Evolutionary conservation across 2,797 vertebrate genomes (phyloP), one percentile per base, ranked within the genome.

Genomic region (Leucoraja ocellata): DNA sequence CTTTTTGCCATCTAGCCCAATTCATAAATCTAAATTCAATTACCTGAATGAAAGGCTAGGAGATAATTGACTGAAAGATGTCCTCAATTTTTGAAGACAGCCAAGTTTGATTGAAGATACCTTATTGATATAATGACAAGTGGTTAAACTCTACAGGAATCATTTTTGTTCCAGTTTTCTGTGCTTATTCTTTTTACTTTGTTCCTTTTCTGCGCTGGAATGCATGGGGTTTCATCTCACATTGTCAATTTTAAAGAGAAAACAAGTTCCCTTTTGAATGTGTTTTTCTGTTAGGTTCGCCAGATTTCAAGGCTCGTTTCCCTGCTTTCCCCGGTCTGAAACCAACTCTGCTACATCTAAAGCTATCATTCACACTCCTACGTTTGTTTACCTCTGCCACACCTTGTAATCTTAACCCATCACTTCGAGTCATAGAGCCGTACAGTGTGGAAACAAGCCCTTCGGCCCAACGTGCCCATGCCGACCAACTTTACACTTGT

Each of bases 11-110:
- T 88, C 61, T 36, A 32, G 63, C 32, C 84, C 84, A 88, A 68
- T 88, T 88, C 84, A 88, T 88, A 65, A 68, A 68, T 68, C n/a
- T 88, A 88, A 88, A 68, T 88, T 88, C 63, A 88, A 88, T 88
- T 88, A 68, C 63, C 84, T 88, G 84, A 88, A 88, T 36, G 84
- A 88, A 88, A 63, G 16, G 63, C 84, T 32, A 88, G 36, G 84
- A 68, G 84, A 88, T 68, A 68, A 88, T 88, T 88, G 84, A 88
- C n/a, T 88, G 84, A 68, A 88, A 88, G n/a, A 68, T 32, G 63
- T 88, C 84, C 61, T 88, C 84, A 88, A 68, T 88, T 68, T 88
- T 68, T 88, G 84, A 68, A 88, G 83, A 86, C 58, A 86, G 58
- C 25, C 63, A 61, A 86, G 58, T 86, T 63, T 86, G 83, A 86